Evolutionary conservation across 1,140 invertebrate species (phyloP).

Genomic region (Elysia chlorotica): DNA sequence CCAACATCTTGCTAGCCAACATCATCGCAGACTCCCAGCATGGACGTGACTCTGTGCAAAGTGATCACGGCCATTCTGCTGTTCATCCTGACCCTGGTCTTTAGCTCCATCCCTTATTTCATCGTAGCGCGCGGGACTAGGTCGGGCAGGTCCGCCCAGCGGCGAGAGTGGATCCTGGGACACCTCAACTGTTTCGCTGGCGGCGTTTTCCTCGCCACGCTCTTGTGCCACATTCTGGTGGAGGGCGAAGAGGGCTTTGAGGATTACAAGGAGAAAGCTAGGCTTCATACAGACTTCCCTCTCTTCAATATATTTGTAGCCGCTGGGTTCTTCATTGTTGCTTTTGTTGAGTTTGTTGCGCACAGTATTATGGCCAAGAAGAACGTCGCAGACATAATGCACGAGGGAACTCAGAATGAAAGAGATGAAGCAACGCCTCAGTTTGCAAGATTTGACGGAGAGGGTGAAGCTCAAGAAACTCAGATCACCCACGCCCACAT

Average conservation of each 20-base stretch:
- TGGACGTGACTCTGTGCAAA: constrained; percentile 20
- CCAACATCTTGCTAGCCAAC: too few relatives aligned
- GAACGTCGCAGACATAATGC: background rate
- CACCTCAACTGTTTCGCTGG: constrained; percentile 64
- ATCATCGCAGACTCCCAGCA: too few relatives aligned
- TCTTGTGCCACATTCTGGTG: constrained; percentile 66
- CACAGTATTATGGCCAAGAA: constrained; percentile 20
- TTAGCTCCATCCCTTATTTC: constrained; percentile 26
- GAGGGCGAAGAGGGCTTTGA: constrained; percentile 61
- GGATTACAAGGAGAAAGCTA: constrained; percentile 5
- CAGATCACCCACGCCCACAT: background rate
- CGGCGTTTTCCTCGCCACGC: constrained; percentile 67
- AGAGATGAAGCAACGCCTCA: background rate
- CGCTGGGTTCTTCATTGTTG: constrained; percentile 67
- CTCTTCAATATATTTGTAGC: constrained; percentile 48
- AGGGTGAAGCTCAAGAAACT: background rate
- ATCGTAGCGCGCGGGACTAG: constrained; percentile 9
- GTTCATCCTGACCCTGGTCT: constrained; percentile 24
- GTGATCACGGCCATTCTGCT: constrained; percentile 23
- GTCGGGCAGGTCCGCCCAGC: background rate
- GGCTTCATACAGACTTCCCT: constrained; percentile 26
- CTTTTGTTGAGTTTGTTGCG: constrained; percentile 65
- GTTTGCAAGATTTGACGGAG: background rate
- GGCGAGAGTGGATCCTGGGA: constrained; percentile 20
- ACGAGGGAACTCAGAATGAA: background rate